Conservation (phyloP, 2,888 invertebrate species). For the Amphipyra tragopoginis region DNA sequence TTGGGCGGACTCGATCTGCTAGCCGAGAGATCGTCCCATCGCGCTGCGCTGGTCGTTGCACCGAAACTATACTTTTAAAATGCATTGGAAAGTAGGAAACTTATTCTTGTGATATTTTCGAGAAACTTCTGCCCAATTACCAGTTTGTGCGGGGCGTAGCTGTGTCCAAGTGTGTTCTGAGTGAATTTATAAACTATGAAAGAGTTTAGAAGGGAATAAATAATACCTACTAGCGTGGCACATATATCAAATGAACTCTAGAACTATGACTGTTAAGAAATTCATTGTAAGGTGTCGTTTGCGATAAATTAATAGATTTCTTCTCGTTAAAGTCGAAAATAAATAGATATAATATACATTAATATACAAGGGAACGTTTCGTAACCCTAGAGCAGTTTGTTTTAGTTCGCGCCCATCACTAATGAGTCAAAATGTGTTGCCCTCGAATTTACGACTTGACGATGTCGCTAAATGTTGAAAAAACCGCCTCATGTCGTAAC, state of each 20-base stretch:
- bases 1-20: conserved; percentile 90
- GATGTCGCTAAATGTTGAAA: conserved; percentile 80
- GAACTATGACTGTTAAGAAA: too few species aligned
- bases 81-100: conserved; percentile 89
- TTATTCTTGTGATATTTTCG: conserved; percentile 76
- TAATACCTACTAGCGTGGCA: not conserved
- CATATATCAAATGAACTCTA: not conserved
- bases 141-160: conserved; percentile 31
- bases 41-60: conserved; percentile 87
- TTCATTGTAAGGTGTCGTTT: too few species aligned
- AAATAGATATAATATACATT: conserved; percentile 27
- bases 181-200: conserved; percentile 10
- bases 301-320: not conserved
- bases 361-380: conserved; percentile 50
- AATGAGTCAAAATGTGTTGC: conserved; percentile 77
- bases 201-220: conserved; percentile 9
- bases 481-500: conserved; percentile 77
- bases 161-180: conserved; percentile 20
- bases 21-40: conserved; percentile 88
- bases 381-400: conserved; percentile 59
- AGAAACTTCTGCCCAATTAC: conserved; percentile 57
- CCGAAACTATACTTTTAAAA: conserved; percentile 86
- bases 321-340: conserved; percentile 14
- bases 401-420: conserved; percentile 76
- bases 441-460: conserved; percentile 78